Conservation (phyloP, 2,797 vertebrate species). For the Sebastes oblongus region DNA sequence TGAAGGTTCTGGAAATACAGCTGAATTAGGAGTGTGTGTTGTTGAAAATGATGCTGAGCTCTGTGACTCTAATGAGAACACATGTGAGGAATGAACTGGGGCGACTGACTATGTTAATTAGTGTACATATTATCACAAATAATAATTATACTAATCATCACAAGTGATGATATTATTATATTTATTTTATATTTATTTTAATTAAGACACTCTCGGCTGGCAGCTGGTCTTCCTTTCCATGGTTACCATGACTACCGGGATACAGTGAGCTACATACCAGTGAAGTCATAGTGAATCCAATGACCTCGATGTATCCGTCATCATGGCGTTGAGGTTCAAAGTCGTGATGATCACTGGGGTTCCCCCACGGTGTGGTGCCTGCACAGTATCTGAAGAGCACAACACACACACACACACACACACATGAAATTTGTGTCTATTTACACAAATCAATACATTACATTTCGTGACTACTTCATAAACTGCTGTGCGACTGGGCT, state of each 20-base stretch:
- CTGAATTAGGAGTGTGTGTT: background rate
- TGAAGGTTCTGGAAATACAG: background rate
- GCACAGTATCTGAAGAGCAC: constrained; percentile 90
- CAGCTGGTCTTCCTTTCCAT: background rate
- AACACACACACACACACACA: background rate
- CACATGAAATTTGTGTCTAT: too few relatives aligned
- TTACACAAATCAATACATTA: too few relatives aligned
- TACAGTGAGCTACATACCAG: constrained; percentile 79
- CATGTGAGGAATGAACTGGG: background rate
- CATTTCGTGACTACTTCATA: too few relatives aligned
- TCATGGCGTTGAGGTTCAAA: constrained; percentile 97
- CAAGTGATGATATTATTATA: background rate
- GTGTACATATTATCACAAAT: background rate
- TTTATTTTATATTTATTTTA: background rate
- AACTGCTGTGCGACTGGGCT: too few relatives aligned
- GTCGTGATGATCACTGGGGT: constrained; percentile 93
- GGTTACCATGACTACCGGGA: background rate
- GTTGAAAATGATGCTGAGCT: background rate
- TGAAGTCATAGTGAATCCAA: constrained; percentile 96
- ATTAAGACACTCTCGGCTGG: background rate
- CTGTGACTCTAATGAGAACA: too few relatives aligned
- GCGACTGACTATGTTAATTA: background rate
- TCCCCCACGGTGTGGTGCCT: constrained; percentile 96
- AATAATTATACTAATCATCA: background rate
- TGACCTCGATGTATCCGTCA: constrained; percentile 95